Evolutionary conservation across 2,797 vertebrate species (phyloP).

Genomic region (Protosalanx chinensis): DNA sequence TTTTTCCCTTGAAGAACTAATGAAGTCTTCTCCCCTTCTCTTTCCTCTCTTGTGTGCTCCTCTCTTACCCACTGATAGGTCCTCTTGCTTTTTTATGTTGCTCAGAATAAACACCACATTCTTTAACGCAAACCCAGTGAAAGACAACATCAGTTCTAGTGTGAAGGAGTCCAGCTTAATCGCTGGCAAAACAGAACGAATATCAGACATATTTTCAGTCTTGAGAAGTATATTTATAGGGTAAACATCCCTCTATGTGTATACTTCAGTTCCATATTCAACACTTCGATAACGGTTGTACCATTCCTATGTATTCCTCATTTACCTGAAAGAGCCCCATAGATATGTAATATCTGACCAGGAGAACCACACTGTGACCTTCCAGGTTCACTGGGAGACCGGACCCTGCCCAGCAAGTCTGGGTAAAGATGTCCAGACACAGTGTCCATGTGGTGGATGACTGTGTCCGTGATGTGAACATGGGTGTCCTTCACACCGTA

Average conservation of each 20-base stretch:
- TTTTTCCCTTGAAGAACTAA: constrained; percentile 4
- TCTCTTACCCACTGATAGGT: too few species aligned
- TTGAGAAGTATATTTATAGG: neutral
- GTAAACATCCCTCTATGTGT: neutral
- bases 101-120: neutral
- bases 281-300: neutral
- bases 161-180: neutral
- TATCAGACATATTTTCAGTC: neutral
- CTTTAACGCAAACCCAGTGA: neutral
- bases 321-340: neutral
- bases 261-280: neutral
- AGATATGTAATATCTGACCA: neutral
- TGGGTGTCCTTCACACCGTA: neutral
- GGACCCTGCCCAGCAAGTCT: neutral
- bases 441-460: too few species aligned
- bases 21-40: constrained; percentile 3
- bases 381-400: neutral
- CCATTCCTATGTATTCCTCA: neutral
- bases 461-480: neutral
- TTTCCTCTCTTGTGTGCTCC: neutral
- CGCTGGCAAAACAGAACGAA: neutral
- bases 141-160: neutral
- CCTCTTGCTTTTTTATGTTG: neutral
- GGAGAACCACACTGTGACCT: neutral
- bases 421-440: neutral